Evolutionary conservation across 2,113 vertebrate species (phyloP), one percentile per base, ranked within the genome.

Genomic region (Gymnocephalus cernua): DNA sequence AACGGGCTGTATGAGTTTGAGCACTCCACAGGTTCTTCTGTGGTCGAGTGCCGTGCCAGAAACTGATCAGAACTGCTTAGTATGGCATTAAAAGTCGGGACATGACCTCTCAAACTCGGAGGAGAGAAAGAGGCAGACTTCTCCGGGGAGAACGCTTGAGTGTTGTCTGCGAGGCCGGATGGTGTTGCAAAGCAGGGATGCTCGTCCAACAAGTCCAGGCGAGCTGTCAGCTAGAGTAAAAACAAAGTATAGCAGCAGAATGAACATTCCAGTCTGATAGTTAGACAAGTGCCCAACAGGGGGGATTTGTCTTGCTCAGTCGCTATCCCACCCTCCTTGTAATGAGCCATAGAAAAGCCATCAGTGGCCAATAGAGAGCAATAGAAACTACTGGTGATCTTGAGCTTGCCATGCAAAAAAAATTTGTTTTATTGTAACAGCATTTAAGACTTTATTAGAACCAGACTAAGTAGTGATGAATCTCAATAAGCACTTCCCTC

Each of bases 221-320:
- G 93, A 87, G 86, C 10, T 72, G 92, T 89, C 95, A 96, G 90
- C 65, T 93, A 35, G 54, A 89, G 80, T 62, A 68, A 93, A 93
- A 88, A 61, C 83, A 88, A 83, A 93, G 79, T 83, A 79, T 1
- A 83, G 53, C 56, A 83, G 63, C 61, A 57, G 58, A 84, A 78
- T 80, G 77, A 85, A 62, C 19, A 85, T 77, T 89, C 86, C 85
- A 53, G 82, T 82, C 74, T 74, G 80, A 82, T 83, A 78, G 75
- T 67, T 64, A 80, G 79, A 91, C 84, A 83, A 86, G 84, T 84
- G 83, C 73, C 83, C 87, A 82, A 83, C 75, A 74, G 81, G 83
- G 77, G 68, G 45, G 65, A 85, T 87, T 83, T 54, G 86, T 90
- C 84, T 74, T 50, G 47, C 67, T 86, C 79, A 47, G 72, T 71